These are phyloP conservation scores for Tetramorium alpestre DNA, from an alignment of 1,140 invertebrate species.

Conservation along the genomic window DNA sequence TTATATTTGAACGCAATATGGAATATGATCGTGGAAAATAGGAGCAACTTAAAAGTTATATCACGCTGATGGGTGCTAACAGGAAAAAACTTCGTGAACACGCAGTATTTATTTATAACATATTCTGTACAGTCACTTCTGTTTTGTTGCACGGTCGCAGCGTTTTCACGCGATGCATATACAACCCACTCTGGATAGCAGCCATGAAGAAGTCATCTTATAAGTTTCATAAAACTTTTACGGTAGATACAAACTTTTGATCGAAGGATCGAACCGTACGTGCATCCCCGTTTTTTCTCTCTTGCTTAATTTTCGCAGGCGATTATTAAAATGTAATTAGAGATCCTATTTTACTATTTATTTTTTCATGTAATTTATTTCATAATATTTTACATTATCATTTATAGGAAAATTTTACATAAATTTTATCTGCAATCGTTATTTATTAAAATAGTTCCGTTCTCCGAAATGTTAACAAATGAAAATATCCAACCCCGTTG, in stretches of 20 bases:
- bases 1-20: constrained; percentile 5
- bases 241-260: constrained; percentile 55
- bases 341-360: constrained; percentile 1
- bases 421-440: background rate
- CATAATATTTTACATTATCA: background rate
- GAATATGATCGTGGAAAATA: constrained; percentile 27
- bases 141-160: constrained; percentile 40
- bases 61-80: constrained; percentile 13
- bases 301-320: constrained; percentile 2
- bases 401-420: background rate
- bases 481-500: background rate
- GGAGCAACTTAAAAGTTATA: constrained; percentile 45
- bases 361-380: background rate
- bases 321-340: background rate
- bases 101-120: constrained; percentile 54
- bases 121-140: constrained; percentile 54
- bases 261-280: background rate
- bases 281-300: background rate
- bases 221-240: constrained; percentile 68
- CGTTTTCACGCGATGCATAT: constrained; percentile 22
- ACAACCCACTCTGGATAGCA: constrained; percentile 12
- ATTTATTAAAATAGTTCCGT: background rate
- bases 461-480: background rate
- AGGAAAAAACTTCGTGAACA: constrained; percentile 33
- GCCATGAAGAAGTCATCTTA: constrained; percentile 61